These are phyloP conservation scores for Cavia aperea DNA, from an alignment of 2,113 vertebrate species.

Conservation along the genomic window DNA sequence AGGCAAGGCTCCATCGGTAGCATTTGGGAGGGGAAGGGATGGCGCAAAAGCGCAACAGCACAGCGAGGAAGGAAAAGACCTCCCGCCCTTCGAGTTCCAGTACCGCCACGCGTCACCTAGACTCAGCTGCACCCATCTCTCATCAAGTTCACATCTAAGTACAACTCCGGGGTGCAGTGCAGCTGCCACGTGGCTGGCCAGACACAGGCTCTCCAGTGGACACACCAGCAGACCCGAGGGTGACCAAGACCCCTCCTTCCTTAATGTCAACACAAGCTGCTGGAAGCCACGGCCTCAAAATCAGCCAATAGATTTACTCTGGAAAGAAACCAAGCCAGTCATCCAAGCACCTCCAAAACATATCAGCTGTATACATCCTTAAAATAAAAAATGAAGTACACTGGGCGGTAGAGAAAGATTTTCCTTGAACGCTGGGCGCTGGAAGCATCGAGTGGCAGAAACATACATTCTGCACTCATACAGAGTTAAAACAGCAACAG, in stretches of 20 bases:
- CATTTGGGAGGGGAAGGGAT: accelerated
- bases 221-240: background rate
- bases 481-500: background rate
- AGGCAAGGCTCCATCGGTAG: background rate
- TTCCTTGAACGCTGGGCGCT: background rate
- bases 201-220: background rate
- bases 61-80: accelerated
- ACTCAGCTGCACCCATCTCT: background rate
- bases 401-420: background rate
- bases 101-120: background rate
- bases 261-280: background rate
- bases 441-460: background rate
- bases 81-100: background rate
- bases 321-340: background rate
- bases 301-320: background rate
- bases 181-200: background rate
- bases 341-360: background rate
- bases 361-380: background rate
- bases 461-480: background rate
- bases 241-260: background rate
- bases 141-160: background rate
- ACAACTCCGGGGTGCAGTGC: too few species aligned
- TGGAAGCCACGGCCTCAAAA: background rate
- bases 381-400: background rate
- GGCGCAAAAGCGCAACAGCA: accelerated